Base-by-base conservation (phyloP, 2,797 vertebrate species). In the Megaceryle alcyon region DNA sequence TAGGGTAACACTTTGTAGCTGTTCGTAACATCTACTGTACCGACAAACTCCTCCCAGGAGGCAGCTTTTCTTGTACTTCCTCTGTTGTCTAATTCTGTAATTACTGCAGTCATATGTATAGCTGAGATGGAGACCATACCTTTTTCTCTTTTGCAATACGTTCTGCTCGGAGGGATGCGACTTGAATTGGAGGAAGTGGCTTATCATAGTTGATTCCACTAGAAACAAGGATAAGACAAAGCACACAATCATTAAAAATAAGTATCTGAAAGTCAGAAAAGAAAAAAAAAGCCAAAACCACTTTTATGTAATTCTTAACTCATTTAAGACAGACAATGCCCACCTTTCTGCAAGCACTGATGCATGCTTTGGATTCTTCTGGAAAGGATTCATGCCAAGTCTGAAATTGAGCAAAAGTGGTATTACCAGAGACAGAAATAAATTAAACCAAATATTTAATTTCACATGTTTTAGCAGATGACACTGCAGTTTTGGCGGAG, bases 111-210 rank as follows among this genome's bases (percentile, higher is more conserved):
- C 51, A 43, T 7, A 65, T 4, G 26, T 17, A 26, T 5, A 82
- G 61, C 70, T 41, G 37, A 81, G 33, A 31, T 17, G 8, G 35
- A 59, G 28, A 19, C 19, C 15, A 3, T 91, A 99, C 99, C 99
- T 99, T 99, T 91, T 99, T 99, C 97, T 99, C 99, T 93, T 99
- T 99, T 46, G 99, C 98, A 65, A 99, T 99, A 82, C 99, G 98
- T 75, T 99, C 99, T 26, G 99, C 99, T 63, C 99, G 98, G 78
- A 99, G 99, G 44, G 99, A 99, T 2, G 99, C 99, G 33, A 99
- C 99, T 95, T 99, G 99, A 90, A 99, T 99, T 3, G 99, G 99
- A 83, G 98, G 98, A 19, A 99, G 98, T 9, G 99, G 99, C 90
- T 99, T 99, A 94, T 99, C 99, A 41, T 99, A 99, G 97, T 97